phyloP scores from a whole-genome alignment of 2,888 invertebrate genomes.

The Copidosoma aretas region DNA sequence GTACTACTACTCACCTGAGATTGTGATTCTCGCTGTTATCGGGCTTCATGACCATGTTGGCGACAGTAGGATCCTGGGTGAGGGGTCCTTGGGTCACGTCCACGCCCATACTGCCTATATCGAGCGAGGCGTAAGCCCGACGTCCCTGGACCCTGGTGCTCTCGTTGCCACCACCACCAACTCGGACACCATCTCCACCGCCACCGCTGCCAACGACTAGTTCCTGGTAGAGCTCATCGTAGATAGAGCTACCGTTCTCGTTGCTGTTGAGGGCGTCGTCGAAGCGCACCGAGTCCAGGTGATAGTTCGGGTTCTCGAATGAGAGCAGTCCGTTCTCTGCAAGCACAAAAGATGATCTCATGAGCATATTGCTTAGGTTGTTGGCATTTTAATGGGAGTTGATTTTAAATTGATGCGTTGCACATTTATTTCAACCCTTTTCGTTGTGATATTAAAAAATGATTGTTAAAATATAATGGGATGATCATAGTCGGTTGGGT shows the following conservation, averaged over 20 bases:
- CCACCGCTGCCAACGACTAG: slow-evolving; percentile 64
- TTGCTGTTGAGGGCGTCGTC: slow-evolving; percentile 78
- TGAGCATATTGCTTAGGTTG: no score
- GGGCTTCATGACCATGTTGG: slow-evolving; percentile 49
- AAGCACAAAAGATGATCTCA: slow-evolving; percentile 49
- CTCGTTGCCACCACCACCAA: slow-evolving; percentile 57
- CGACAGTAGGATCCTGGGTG: slow-evolving; percentile 62
- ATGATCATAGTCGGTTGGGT: no score
- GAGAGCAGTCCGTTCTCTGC: slow-evolving; percentile 89
- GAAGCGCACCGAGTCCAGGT: slow-evolving; percentile 77
- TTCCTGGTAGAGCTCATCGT: slow-evolving; percentile 75
- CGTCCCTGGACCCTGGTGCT: slow-evolving; percentile 62
- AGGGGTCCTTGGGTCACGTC: slow-evolving; percentile 70
- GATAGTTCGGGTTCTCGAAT: slow-evolving; percentile 92
- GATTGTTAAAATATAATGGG: no score
- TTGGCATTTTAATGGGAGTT: no score
- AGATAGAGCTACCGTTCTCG: slow-evolving; percentile 68
- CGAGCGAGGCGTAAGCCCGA: slow-evolving; percentile 72
- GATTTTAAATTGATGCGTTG: no score
- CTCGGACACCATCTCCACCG: slow-evolving; percentile 61
- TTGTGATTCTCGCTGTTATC: slow-evolving; percentile 63
- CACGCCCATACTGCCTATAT: slow-evolving; percentile 76
- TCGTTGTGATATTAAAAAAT: no score
- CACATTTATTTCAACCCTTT: no score
- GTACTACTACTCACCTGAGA: slow-evolving; percentile 63